Conservation (phyloP, 2,113 vertebrate species). For the Marcusenius ussheri region DNA sequence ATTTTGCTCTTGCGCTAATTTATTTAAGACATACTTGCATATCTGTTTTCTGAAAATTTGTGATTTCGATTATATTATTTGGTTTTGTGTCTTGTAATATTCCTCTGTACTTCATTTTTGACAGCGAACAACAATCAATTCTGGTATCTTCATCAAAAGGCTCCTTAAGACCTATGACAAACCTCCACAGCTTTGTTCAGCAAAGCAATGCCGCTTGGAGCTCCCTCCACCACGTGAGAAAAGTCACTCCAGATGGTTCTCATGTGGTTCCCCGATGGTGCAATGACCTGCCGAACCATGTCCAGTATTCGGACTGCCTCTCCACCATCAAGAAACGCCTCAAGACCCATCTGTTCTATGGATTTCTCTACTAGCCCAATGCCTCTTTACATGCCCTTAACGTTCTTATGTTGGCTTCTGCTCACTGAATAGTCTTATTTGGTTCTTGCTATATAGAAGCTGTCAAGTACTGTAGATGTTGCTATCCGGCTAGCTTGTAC, state of each 20-base stretch:
- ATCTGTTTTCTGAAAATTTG: not conserved
- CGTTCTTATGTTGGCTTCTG: not conserved
- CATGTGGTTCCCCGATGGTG: not conserved
- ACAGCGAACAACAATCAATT: not conserved
- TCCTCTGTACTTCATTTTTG: not conserved
- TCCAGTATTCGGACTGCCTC: not conserved
- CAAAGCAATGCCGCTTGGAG: not conserved
- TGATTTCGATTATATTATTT: not conserved
- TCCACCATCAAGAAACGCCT: not conserved
- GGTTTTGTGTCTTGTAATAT: not conserved
- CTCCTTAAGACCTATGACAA: not conserved
- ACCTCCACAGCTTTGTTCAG: not conserved
- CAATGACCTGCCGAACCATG: not conserved
- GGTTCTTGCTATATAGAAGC: not conserved
- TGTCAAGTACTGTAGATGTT: not conserved
- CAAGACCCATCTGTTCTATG: not conserved
- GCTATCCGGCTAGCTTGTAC: not conserved
- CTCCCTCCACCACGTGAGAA: not conserved
- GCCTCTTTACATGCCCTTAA: not conserved
- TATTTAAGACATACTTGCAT: not conserved
- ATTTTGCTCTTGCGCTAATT: not conserved
- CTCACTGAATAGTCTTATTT: not conserved
- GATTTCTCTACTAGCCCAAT: not conserved
- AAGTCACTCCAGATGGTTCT: not conserved
- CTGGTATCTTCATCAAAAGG: not conserved